Conservation (phyloP, 1,140 invertebrate genomes). For the Macrosteles quadrilineatus region DNA sequence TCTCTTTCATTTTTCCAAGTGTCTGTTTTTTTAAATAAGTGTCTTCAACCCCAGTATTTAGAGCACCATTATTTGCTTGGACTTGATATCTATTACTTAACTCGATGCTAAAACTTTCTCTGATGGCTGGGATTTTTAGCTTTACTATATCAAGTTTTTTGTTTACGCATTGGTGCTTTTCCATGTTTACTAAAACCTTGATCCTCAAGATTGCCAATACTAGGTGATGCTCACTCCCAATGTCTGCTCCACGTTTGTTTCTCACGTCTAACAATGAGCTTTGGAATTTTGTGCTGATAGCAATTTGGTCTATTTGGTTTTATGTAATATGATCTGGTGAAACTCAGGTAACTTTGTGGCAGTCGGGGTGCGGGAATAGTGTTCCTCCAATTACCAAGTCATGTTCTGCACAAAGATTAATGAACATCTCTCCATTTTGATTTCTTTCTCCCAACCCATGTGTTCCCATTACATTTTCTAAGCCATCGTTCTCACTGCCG, state of each 20-base stretch:
- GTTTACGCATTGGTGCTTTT: background rate
- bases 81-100: too few relatives aligned
- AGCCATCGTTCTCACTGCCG: background rate
- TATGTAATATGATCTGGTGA: constrained; percentile 7
- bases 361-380: too few relatives aligned
- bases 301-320: constrained; percentile 20
- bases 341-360: background rate
- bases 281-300: constrained; percentile 6
- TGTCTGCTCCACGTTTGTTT: constrained; percentile 26
- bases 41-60: background rate
- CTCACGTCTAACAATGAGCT: constrained; percentile 28
- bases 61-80: background rate
- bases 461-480: background rate
- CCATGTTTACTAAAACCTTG: background rate
- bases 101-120: background rate
- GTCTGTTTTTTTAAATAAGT: background rate
- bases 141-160: constrained; percentile 2
- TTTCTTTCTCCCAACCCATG: background rate
- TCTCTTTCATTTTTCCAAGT: background rate
- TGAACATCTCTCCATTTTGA: background rate
- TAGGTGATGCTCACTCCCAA: background rate
- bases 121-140: background rate
- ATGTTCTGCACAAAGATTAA: background rate
- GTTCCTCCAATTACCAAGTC: background rate
- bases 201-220: background rate